Percentiles rank a stretch among this genome's conserved stretches.
phyloP scores from a whole-genome alignment of 1,140 invertebrate species.

The Papilio machaon region DNA sequence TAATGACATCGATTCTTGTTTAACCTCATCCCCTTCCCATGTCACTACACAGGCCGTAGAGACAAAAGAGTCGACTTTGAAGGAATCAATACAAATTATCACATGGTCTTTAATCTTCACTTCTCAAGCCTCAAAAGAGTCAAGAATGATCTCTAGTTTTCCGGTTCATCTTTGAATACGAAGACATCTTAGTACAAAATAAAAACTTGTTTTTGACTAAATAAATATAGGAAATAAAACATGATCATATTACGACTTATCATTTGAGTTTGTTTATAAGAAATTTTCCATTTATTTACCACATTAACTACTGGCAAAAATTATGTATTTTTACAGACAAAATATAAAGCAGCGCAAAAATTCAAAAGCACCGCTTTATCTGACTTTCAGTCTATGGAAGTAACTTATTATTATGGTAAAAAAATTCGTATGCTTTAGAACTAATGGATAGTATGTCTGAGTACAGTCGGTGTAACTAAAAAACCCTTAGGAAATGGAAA shows the following conservation, averaged over 20 bases:
- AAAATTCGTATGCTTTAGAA: too few relatives aligned
- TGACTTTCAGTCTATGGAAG: too few relatives aligned
- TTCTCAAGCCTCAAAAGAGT: neutral
- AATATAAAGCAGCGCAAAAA: too few relatives aligned
- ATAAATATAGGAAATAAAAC: conserved; percentile 5
- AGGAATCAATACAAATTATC: neutral
- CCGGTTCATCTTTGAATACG: neutral
- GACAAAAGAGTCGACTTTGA: neutral
- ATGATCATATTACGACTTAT: neutral
- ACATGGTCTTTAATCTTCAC: neutral
- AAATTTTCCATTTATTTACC: neutral
- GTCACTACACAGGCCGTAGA: neutral
- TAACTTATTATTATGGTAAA: too few relatives aligned
- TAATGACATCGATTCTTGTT: neutral
- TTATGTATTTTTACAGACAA: too few relatives aligned
- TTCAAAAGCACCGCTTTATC: neutral
- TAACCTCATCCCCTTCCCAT: neutral
- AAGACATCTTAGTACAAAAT: neutral
- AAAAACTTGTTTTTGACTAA: neutral
- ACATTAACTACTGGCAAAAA: neutral
- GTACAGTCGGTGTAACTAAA: neutral
- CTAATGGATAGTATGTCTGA: neutral
- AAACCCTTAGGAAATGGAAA: conserved; percentile 34
- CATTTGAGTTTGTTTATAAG: neutral
- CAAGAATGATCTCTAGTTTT: neutral